Evolutionary conservation across 2,888 invertebrate species (phyloP).

Genomic region (Seira ritae): DNA sequence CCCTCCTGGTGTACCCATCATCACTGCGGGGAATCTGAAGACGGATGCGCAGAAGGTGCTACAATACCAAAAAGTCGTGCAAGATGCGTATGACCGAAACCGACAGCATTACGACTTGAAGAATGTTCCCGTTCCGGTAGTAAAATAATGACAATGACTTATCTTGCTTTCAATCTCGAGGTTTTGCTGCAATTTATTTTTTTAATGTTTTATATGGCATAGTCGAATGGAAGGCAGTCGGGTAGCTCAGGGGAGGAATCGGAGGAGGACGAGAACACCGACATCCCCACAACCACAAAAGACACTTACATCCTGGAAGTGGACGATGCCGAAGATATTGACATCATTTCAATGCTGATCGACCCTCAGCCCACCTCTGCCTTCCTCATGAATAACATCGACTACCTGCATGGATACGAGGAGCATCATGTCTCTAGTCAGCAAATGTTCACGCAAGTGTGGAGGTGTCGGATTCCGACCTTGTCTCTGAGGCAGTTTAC

Average conservation of each 20-base stretch:
- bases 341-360: slow-evolving; percentile 84
- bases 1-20: slow-evolving; percentile 83
- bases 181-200: background rate
- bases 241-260: slow-evolving; percentile 81
- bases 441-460: slow-evolving; percentile 92
- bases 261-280: slow-evolving; percentile 80
- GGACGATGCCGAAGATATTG: slow-evolving; percentile 89
- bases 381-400: slow-evolving; percentile 87
- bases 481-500: slow-evolving; percentile 74
- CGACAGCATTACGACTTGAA: slow-evolving; percentile 83
- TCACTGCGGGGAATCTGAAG: slow-evolving; percentile 82
- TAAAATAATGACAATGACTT: background rate
- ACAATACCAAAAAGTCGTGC: slow-evolving; percentile 83
- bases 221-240: slow-evolving; percentile 57
- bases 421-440: slow-evolving; percentile 83
- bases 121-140: slow-evolving; percentile 74
- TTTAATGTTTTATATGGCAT: background rate
- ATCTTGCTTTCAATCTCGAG: background rate
- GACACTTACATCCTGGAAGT: slow-evolving; percentile 88
- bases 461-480: slow-evolving; percentile 77
- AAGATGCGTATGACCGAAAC: slow-evolving; percentile 84
- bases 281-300: slow-evolving; percentile 83
- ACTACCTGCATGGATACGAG: slow-evolving; percentile 84
- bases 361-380: slow-evolving; percentile 86
- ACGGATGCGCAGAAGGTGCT: slow-evolving; percentile 81